Evolutionary conservation across 2,888 invertebrate genomes (phyloP), one percentile per base, ranked within the genome.

Genomic region (Drosophila histrio): DNA sequence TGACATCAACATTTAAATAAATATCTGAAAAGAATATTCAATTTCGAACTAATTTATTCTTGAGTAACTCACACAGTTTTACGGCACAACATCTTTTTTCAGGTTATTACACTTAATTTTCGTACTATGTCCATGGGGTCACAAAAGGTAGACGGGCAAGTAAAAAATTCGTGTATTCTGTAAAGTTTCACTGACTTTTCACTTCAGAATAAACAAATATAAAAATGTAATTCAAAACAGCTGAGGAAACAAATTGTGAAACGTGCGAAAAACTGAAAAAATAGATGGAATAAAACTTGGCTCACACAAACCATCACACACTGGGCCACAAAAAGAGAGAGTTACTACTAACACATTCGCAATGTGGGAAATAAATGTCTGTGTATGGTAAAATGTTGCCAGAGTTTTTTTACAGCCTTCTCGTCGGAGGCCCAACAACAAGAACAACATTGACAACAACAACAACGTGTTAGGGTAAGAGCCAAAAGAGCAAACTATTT

Each of bases 201-300:
- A 46, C 56, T 49, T 56, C 39, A 24, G 36, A 50, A 36, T 46
- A 58, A 50, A 19, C 50, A 75, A 70, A 70, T 54, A 72, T 58
- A 47, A 76, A 72, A 75, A 64, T 76, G 47, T 64, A 76, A 76
- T 72, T 72, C 44, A 68, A 76, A 75, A 75, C 44, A 68, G 76
- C 60, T 68, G 68, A 68, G 64, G 60, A 47, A 52, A 62, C 63
- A 75, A 75, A 71, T 54, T 71, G 75, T 50, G 22, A 19, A 68
- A 61, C 67, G 63, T 72, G 76, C 36, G 47, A 64, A 64, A 61
- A 61, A 28, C 44, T 52, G 39, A n/a, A 28, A 50, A n/a, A 30
- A 57, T n/a, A 47, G n/a, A 54, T 60, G 46, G 61, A 67, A 54
- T 50, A 70, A 59, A 61, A 39, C 57, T 52, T 58, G 34, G 8